Conservation (phyloP, 2,888 invertebrate species). For the Hartigia nigra region DNA sequence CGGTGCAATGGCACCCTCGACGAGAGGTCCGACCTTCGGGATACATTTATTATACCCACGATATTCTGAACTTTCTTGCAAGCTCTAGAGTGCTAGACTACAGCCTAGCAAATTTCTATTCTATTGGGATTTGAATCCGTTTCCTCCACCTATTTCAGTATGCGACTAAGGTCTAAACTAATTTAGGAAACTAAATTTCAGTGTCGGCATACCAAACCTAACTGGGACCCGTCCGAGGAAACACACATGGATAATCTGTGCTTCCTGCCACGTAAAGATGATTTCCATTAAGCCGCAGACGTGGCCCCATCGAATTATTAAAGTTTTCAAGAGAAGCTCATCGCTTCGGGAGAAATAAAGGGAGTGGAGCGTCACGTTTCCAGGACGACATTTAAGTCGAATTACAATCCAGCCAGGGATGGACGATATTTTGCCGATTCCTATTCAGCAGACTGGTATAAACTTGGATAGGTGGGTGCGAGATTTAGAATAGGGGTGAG, state of each 20-base stretch:
- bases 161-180: background rate
- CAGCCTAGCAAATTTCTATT: background rate
- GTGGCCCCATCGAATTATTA: background rate
- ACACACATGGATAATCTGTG: background rate
- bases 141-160: background rate
- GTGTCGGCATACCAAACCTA: background rate
- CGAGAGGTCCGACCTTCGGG: conserved; percentile 24
- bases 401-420: conserved; percentile 50
- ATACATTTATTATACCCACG: conserved; percentile 13
- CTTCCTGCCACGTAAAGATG: background rate
- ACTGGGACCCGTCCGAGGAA: background rate
- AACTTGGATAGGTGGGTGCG: conserved; percentile 43
- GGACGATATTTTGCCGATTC: conserved; percentile 58
- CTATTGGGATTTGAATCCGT: background rate
- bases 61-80: background rate
- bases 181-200: background rate
- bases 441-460: conserved; percentile 55
- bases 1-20: conserved; percentile 26
- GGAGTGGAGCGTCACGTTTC: conserved; percentile 56
- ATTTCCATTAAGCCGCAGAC: background rate
- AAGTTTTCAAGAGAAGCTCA: background rate
- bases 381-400: conserved; percentile 54
- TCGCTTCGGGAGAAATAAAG: conserved; percentile 26
- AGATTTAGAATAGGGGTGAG: conserved; percentile 33
- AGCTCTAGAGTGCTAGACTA: background rate